Base-by-base conservation (phyloP, 1,140 invertebrate species). In the Papilio polyxenes region DNA sequence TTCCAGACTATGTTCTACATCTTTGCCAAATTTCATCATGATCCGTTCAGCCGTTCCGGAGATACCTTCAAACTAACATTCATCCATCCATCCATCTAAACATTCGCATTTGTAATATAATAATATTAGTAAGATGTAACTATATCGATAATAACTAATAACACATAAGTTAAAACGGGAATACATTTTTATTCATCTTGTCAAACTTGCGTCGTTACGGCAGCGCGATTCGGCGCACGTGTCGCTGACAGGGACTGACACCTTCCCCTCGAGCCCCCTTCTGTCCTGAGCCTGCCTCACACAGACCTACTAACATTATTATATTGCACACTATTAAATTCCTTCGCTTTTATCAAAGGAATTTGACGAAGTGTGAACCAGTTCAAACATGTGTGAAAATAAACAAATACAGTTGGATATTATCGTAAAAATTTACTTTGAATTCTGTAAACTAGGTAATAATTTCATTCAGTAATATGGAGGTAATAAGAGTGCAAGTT, bases 181-280 rank as follows among this genome's bases (percentile, higher is more conserved):
- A 72, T 72, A 72, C 13, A 72, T 37, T 75, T 75, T 75, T 75
- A 75, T 75, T 75, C 74, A 49, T 75, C 40, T 75, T 75, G 74
- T 75, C 74, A 75, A 75, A 75, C 74, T 1, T 8, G 17, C 17
- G 17, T 75, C 74, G 40, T 75, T 75, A 75, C 44, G 44, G 69
- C n/a, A 20, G 72, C 37, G 37, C n/a, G 74, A 75, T 49, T 75
- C 74, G 44, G 74, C n/a, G 10, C 74, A 75, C 74, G 74, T 75
- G 74, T 75, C 15, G 8, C n/a, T 49, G 74, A 75, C 74, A 75
- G n/a, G 15, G 40, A 40, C 7, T 75, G n/a, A 44, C 37, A 48
- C 17, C 40, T 3, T 10, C n/a, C 8, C 44, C 17, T 8, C 31
- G 10, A 10, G 31, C 31, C 15, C 3, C 40, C 37, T 15, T 23